Conservation (phyloP, 2,113 vertebrate species). For the Mystacornis crossleyi region DNA sequence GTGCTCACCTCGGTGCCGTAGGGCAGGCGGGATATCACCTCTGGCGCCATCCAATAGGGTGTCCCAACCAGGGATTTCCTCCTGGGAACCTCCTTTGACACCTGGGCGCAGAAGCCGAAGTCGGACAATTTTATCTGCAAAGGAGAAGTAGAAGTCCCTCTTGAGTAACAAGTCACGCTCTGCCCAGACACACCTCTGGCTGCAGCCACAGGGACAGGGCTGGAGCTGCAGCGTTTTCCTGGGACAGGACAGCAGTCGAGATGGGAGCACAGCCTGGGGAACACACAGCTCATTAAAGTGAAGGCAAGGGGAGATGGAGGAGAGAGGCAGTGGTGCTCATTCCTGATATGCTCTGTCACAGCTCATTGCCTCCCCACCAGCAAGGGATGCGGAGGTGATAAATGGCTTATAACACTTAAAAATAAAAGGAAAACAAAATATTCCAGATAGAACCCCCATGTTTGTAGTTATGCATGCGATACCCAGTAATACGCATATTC, state of each 20-base stretch:
- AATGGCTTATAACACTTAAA: background rate
- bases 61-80: slow-evolving; percentile 97
- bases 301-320: background rate
- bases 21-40: slow-evolving; percentile 96
- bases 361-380: background rate
- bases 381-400: background rate
- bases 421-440: background rate
- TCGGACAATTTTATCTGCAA: slow-evolving; percentile 95
- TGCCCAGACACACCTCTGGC: background rate
- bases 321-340: background rate
- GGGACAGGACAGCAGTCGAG: background rate
- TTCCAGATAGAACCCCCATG: background rate
- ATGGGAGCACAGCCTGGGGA: background rate
- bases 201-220: background rate
- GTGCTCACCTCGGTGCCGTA: slow-evolving; percentile 87
- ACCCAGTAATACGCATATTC: rapidly evolving
- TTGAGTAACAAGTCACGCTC: background rate
- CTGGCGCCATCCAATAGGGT: slow-evolving; percentile 97
- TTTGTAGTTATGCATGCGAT: background rate
- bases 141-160: background rate
- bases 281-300: rapidly evolving
- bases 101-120: slow-evolving; percentile 98
- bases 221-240: rapidly evolving
- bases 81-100: slow-evolving; percentile 98
- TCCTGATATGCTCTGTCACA: background rate